Base-by-base conservation (phyloP, 2,797 vertebrate genomes). In the Oryzias sinensis region DNA sequence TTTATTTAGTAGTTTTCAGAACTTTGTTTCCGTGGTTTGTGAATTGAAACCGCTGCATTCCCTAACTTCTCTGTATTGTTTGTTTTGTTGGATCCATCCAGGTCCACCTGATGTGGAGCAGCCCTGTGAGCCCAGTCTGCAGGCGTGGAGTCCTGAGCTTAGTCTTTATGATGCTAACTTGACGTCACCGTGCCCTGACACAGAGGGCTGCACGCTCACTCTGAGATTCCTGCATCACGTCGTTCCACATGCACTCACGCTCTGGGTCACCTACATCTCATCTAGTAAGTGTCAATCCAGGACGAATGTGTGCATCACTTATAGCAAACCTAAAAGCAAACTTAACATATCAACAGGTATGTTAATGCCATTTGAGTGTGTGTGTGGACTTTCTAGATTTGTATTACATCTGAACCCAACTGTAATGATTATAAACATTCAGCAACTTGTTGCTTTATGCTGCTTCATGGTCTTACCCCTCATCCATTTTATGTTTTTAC, bases 131-230 rank as follows among this genome's bases (percentile, higher is more conserved):
- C 95, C 95, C 13, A 99, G 96, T 49, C 89, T 98, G 62, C 97
- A 95, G 81, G 94, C 96, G 14, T 99, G 97, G 97, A 99, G 96
- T 65, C 97, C 97, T 0, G 96, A 98, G 76, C 93, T 98, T 8
- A 96, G 95, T 76, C 81, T 98, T 4, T 95, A 95, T 17, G 94
- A 97, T 58, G 93, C 94, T 68, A 98, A 97, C 53, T 94, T 97
- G 89, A 96, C 95, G 0, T 96, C 96, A 1, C 96, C 95, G 0
- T 99, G 97, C 57, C 96, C 95, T 0, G 92, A 93, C 70, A 86
- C 84, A 0, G 90, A 95, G 0, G 96, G 97, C 43, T 99, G 97
- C 79, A 92, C 95, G 58, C 90, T 99, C 69, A 94, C 94, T 13
- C 80, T 99, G 55, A 89, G 33, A 46, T 99, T 99, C 83, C 90